These are phyloP conservation scores for Osmerus eperlanus DNA, from an alignment of 2,113 vertebrate genomes.

Conservation along the genomic window DNA sequence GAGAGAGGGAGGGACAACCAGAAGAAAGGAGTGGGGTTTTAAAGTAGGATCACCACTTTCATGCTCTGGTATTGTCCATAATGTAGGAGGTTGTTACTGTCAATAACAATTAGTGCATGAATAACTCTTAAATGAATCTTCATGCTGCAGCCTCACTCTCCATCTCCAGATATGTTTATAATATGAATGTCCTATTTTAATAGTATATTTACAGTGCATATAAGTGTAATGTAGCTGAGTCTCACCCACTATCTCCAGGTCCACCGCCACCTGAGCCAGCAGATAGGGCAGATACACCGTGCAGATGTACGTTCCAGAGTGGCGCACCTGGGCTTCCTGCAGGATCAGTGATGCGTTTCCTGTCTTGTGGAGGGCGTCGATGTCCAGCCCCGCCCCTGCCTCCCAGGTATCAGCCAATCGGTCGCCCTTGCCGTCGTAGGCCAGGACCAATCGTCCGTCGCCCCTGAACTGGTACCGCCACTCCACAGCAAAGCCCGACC, in stretches of 20 bases:
- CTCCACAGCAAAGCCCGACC: conserved; percentile 77
- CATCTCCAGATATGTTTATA: too few species aligned
- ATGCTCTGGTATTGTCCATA: too few species aligned
- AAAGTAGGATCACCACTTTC: too few species aligned
- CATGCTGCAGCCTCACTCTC: too few species aligned
- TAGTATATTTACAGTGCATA: not conserved
- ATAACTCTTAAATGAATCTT: too few species aligned
- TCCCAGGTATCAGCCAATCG: conserved; percentile 52
- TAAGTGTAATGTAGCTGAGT: not conserved
- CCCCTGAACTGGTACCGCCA: conserved; percentile 86
- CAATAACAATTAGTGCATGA: too few species aligned
- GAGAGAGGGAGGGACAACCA: too few species aligned
- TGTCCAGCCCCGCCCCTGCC: conserved; percentile 69
- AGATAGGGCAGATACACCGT: conserved; percentile 78
- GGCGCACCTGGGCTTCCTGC: conserved; percentile 62
- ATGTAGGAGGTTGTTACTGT: too few species aligned
- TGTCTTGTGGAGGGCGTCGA: conserved; percentile 60
- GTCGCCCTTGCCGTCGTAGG: conserved; percentile 72
- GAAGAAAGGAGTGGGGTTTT: too few species aligned
- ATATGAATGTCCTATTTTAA: not conserved
- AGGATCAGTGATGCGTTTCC: conserved; percentile 79
- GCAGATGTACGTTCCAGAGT: conserved; percentile 83
- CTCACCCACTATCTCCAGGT: conserved; percentile 78
- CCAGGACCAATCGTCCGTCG: conserved; percentile 75
- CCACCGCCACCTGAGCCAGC: conserved; percentile 77